Conservation (phyloP, 53 echinoderm and acorn worm species). For the Paracentrotus lividus region DNA sequence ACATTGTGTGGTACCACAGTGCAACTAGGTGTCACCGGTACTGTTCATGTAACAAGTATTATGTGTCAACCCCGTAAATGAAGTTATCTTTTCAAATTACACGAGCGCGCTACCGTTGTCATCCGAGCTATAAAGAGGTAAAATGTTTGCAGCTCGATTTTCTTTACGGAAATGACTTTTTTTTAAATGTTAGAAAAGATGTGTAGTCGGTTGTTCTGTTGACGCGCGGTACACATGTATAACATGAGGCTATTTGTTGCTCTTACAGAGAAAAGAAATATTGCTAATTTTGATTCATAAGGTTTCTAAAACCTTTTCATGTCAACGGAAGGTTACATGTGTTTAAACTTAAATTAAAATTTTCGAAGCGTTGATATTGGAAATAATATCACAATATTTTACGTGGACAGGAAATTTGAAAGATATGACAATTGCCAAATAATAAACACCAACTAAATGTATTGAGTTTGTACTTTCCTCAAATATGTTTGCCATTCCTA, state of each 20-base stretch:
- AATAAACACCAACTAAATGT: no score
- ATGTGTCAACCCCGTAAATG: constrained; percentile 41
- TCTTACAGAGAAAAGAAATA: not conserved
- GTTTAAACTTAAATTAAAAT: not conserved
- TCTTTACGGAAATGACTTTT: not conserved
- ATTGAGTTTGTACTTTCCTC: no score
- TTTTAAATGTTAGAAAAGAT: not conserved
- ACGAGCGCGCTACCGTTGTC: constrained; percentile 23
- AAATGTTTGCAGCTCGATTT: not conserved
- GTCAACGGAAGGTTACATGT: not conserved
- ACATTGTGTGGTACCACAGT: constrained; percentile 11
- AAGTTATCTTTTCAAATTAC: constrained; percentile 55
- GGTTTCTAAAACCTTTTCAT: not conserved
- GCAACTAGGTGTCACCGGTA: constrained; percentile 31
- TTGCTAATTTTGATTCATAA: not conserved
- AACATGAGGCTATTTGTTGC: not conserved
- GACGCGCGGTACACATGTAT: not conserved
- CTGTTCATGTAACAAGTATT: not conserved
- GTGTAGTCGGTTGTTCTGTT: not conserved
- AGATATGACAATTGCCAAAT: no score
- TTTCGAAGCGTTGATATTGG: not conserved
- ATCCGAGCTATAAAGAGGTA: not conserved
- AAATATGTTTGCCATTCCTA: no score
- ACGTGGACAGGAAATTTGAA: not conserved
- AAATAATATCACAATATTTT: not conserved